These are phyloP conservation scores for Odocoileus hemionus DNA, from an alignment of 2,113 vertebrate genomes.

Conservation along the genomic window DNA sequence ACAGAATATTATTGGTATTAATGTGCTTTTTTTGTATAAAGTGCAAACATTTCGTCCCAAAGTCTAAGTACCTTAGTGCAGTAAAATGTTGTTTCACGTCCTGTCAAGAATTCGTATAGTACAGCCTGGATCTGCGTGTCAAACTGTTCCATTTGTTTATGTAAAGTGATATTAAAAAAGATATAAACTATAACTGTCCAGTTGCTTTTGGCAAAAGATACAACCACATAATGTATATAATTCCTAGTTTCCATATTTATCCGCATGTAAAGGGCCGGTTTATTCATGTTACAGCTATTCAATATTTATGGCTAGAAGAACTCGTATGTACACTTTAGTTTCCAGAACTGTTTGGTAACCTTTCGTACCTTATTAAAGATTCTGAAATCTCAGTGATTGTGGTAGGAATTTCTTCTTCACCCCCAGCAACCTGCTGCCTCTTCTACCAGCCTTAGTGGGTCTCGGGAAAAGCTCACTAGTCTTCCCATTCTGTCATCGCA, in stretches of 20 bases:
- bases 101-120: constrained; percentile 99
- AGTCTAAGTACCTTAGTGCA: constrained; percentile 99
- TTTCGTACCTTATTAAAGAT: constrained; percentile 99
- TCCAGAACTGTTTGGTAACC: constrained; percentile 99
- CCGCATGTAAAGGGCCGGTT: constrained; percentile 99
- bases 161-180: constrained; percentile 98
- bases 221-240: constrained; percentile 98
- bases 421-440: constrained; percentile 81
- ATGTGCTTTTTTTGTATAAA: constrained; percentile 99
- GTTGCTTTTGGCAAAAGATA: constrained; percentile 94
- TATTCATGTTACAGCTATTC: constrained; percentile 99
- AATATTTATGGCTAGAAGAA: constrained; percentile 99
- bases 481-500: constrained; percentile 80
- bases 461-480: constrained; percentile 72
- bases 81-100: constrained; percentile 99
- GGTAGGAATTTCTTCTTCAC: constrained; percentile 90
- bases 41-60: constrained; percentile 98
- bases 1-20: constrained; percentile 99
- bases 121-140: constrained; percentile 99
- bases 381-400: constrained; percentile 92
- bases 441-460: constrained; percentile 75
- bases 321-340: constrained; percentile 99
- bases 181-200: constrained; percentile 93
- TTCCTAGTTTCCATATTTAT: constrained; percentile 99
- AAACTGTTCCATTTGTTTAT: constrained; percentile 98